A percentile compares a stretch with the other conserved stretches of the same genome.
Conservation (phyloP, 2,113 vertebrate species). For the Catharus minimus region DNA sequence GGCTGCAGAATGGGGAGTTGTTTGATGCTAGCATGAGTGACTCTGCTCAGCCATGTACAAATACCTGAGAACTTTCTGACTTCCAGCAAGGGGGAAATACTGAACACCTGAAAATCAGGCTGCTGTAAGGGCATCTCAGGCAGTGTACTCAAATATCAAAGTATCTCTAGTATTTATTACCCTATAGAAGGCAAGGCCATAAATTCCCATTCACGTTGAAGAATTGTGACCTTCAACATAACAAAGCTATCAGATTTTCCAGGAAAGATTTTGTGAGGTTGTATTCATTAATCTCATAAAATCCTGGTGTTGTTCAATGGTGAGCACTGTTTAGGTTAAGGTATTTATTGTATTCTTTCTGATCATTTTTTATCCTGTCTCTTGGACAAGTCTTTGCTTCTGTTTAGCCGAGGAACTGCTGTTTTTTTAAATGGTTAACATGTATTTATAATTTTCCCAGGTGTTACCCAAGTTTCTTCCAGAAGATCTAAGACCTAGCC, state of each 20-base stretch:
- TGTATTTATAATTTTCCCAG: background rate
- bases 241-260: slow-evolving; percentile 2
- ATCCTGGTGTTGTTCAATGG: background rate
- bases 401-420: background rate
- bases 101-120: background rate
- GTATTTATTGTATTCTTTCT: background rate
- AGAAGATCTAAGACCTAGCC: background rate
- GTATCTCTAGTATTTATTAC: background rate
- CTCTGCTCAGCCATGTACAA: background rate
- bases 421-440: background rate
- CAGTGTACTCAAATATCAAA: slow-evolving; percentile 24
- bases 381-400: background rate
- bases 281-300: background rate
- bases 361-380: background rate
- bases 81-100: background rate
- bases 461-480: background rate
- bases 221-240: background rate
- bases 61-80: background rate
- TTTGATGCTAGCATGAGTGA: background rate
- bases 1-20: background rate
- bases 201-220: background rate
- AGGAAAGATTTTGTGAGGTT: background rate
- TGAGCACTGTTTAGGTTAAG: background rate
- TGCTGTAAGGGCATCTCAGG: background rate
- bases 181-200: background rate